These are phyloP conservation scores for Diplazon laetatorius DNA, from an alignment of 2,888 invertebrate genomes.

Conservation along the genomic window DNA sequence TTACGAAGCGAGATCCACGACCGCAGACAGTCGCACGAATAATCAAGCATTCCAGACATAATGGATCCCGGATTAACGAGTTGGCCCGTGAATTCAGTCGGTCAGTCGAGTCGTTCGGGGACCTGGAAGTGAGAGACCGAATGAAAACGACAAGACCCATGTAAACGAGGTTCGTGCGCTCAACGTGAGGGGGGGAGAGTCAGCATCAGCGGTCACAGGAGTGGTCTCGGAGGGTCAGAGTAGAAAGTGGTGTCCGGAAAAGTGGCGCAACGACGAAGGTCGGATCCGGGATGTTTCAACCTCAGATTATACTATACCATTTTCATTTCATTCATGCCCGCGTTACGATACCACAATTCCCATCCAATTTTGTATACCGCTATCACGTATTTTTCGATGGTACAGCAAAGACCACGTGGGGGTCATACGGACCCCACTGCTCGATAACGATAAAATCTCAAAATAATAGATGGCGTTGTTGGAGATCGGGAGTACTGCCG, in stretches of 20 bases:
- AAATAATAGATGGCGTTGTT: too few relatives aligned
- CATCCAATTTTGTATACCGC: background rate
- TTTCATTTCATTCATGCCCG: constrained; percentile 78
- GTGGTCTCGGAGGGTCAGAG: constrained; percentile 76
- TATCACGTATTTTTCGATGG: too few relatives aligned
- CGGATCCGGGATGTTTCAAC: constrained; percentile 79
- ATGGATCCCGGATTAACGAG: background rate
- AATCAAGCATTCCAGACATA: background rate
- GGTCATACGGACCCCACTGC: too few relatives aligned
- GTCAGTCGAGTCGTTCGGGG: background rate
- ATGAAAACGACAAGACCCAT: constrained; percentile 78
- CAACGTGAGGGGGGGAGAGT: constrained; percentile 69
- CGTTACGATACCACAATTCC: constrained; percentile 37
- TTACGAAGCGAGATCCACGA: too few relatives aligned
- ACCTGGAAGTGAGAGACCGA: constrained; percentile 69
- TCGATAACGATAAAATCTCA: too few relatives aligned
- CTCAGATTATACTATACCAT: constrained; percentile 68
- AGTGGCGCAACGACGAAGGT: constrained; percentile 79
- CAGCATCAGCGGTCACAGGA: constrained; percentile 7
- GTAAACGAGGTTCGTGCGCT: constrained; percentile 54
- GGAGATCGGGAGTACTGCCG: too few relatives aligned
- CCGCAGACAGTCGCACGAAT: too few relatives aligned
- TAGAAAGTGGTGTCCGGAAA: constrained; percentile 81
- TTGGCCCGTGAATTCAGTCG: background rate
- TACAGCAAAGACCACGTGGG: too few relatives aligned